Percentiles rank a stretch among this genome's conserved stretches.
Evolutionary conservation across 2,797 vertebrate species (phyloP).

Genomic region (Liasis olivaceus): DNA sequence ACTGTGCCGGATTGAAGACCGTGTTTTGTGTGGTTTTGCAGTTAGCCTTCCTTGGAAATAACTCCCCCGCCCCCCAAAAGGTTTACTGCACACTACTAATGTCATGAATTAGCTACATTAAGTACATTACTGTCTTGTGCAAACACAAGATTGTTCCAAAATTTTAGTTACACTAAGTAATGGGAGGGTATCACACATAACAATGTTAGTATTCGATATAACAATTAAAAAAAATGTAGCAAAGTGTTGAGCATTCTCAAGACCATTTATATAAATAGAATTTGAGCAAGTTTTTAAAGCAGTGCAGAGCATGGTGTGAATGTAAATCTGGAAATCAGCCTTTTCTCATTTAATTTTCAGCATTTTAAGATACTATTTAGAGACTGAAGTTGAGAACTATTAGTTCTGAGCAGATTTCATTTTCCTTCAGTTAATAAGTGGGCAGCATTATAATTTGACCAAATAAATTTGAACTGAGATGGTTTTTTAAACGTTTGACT

Average conservation of each 20-base stretch:
- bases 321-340: background rate
- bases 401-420: background rate
- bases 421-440: background rate
- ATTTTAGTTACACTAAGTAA: background rate
- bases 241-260: background rate
- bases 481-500: background rate
- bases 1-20: constrained; percentile 61
- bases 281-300: background rate
- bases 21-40: constrained; percentile 61
- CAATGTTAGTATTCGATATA: background rate
- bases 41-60: constrained; percentile 38
- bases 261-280: background rate
- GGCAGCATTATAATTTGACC: background rate
- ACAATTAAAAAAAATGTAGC: background rate
- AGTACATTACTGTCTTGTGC: constrained; percentile 31
- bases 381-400: background rate
- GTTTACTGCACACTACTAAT: constrained; percentile 37
- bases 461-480: background rate
- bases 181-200: background rate
- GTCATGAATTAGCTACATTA: constrained; percentile 50
- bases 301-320: background rate
- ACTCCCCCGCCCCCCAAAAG: no score
- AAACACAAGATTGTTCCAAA: background rate
- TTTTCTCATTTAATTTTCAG: background rate
- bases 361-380: constrained; percentile 7